Evolutionary conservation across 2,797 vertebrate species (phyloP), one percentile per base, ranked within the genome.

Genomic region (Melanotaenia pygmaea): DNA sequence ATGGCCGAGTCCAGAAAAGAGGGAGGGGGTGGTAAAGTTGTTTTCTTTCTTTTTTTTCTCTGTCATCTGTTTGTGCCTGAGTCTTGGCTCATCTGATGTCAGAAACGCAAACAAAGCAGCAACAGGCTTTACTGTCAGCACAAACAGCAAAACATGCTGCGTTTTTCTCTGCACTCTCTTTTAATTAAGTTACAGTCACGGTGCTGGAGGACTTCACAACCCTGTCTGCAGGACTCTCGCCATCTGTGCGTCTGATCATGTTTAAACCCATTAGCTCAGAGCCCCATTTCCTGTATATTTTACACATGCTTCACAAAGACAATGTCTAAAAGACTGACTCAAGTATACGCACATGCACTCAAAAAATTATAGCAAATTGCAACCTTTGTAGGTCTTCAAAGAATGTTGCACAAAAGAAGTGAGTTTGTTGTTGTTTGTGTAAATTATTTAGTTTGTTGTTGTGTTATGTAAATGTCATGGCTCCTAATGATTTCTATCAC

Each of bases 31-130:
- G 57, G 53, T 64, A 67, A 79, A 70, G 47, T 67, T 70, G 34
- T 68, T 34, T 16, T 14, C 67, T 28, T 50, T 12, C 11, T n/a
- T 53, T 83, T 81, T 74, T 76, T 40, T 78, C 70, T 71, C 64
- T 62, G 79, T 88, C 80, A 77, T 86, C 77, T 78, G 87, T 85
- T 82, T 81, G 59, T 72, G 75, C 81, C 64, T 63, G 26, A 24
- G 45, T 77, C 59, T 79, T 78, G 67, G 72, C 35, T 64, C 72
- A 38, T 81, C 76, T 74, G 56, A 76, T 75, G 79, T 74, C 59
- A 60, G 56, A 64, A 51, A 77, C 16, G 1, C 1, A 7, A 75
- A 69, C 67, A 79, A 80, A 82, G 57, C 57, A 80, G 61, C 82
- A 83, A 83, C 74, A 86, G 75, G 72, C 81, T 75, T 24, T 70